Percentiles rank a stretch among this genome's conserved stretches.
Conservation (phyloP, 1,140 invertebrate genomes). For the Linepithema humile region DNA sequence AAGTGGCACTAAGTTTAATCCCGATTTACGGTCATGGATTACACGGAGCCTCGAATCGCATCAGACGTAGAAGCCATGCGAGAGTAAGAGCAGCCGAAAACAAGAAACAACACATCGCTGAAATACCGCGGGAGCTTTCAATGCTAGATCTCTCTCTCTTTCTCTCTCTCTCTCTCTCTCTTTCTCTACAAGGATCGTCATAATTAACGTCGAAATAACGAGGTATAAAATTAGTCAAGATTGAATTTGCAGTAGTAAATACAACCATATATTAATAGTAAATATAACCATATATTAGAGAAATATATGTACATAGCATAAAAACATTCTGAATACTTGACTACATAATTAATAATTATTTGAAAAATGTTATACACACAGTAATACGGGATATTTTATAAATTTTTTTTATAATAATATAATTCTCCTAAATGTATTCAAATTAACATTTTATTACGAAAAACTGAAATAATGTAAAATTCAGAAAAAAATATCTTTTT, state of each 20-base stretch:
- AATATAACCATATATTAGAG: no score
- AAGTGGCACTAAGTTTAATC: conserved; percentile 55
- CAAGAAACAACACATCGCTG: conserved; percentile 35
- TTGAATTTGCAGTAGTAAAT: not conserved
- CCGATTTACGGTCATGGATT: conserved; percentile 47
- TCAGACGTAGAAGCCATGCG: conserved; percentile 32
- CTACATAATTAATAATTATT: not conserved
- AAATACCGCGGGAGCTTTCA: not conserved
- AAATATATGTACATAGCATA: not conserved
- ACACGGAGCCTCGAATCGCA: conserved; percentile 39
- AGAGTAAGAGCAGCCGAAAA: conserved; percentile 22
- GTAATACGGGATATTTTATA: not conserved
- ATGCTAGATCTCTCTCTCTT: no score
- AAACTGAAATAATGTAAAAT: not conserved
- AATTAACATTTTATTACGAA: not conserved
- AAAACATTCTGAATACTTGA: not conserved
- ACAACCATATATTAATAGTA: not conserved
- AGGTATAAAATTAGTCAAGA: not conserved
- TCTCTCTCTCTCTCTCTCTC: no score
- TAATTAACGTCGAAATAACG: conserved; percentile 39
- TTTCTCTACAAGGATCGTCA: not conserved
- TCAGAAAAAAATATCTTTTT: not conserved
- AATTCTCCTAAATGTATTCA: not conserved
- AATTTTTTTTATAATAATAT: not conserved
- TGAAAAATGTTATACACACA: not conserved